phyloP scores from a whole-genome alignment of 2,113 vertebrate species.

The Urocolius indicus region DNA sequence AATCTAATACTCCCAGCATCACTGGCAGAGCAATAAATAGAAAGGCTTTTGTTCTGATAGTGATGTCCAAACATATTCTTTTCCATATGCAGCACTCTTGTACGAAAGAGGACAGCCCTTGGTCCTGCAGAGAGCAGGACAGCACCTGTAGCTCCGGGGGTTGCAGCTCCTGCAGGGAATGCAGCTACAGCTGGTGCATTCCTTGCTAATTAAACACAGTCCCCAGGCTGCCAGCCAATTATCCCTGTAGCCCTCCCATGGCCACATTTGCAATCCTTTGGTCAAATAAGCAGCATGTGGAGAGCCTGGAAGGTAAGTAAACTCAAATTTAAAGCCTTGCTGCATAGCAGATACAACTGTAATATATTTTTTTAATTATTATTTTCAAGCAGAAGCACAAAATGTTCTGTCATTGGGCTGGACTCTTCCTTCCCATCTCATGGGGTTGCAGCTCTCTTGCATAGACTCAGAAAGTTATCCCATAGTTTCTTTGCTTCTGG shows the following conservation, averaged over 20 bases:
- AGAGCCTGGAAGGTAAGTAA: background rate
- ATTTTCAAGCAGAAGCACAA: background rate
- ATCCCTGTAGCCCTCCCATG: background rate
- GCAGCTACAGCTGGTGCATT: background rate
- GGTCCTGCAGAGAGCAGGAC: background rate
- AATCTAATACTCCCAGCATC: background rate
- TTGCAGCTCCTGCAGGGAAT: background rate
- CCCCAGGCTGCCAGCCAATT: background rate
- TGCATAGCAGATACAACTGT: background rate
- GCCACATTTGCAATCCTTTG: background rate
- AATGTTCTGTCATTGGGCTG: background rate
- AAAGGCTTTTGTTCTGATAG: background rate
- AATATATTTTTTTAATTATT: background rate
- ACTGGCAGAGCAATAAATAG: background rate
- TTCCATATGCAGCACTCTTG: background rate
- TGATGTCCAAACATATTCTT: accelerated
- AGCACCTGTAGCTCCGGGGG: background rate
- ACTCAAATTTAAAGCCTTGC: background rate
- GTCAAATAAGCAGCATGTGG: background rate
- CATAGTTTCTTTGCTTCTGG: accelerated
- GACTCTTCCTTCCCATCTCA: background rate
- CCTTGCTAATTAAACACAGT: constrained; percentile 37
- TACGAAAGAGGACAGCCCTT: background rate
- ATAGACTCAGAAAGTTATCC: background rate
- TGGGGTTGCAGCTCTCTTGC: background rate